Conservation (phyloP, 2,797 vertebrate genomes). For the Mormyrus proboscirostris region DNA sequence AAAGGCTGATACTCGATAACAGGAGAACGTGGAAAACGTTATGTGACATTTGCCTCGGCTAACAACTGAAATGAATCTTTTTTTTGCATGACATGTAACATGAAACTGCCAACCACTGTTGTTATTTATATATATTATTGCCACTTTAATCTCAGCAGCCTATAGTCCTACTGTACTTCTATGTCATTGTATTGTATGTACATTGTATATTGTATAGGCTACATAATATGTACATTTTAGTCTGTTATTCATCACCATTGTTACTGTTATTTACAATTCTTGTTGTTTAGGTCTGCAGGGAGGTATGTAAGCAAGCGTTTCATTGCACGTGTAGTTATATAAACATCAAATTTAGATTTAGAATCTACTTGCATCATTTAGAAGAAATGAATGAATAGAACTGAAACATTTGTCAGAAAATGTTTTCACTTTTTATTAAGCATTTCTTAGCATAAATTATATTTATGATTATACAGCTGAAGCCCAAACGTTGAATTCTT, state of each 20-base stretch:
- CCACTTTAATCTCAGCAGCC: background rate
- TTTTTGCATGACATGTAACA: background rate
- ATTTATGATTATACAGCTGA: background rate
- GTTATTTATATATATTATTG: background rate
- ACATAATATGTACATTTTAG: background rate
- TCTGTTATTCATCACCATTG: background rate
- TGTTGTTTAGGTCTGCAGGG: background rate
- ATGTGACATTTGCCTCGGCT: background rate
- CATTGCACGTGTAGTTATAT: background rate
- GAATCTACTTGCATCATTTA: background rate
- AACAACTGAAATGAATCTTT: background rate
- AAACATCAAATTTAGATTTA: background rate
- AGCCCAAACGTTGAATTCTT: background rate
- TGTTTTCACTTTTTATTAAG: background rate
- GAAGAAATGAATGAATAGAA: background rate
- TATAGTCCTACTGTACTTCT: background rate
- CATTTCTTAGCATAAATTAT: background rate
- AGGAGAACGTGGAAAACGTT: background rate
- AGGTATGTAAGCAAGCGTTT: background rate
- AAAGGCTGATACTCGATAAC: background rate
- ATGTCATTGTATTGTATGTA: background rate
- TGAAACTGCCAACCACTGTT: background rate
- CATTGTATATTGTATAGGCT: background rate
- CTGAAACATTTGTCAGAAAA: background rate
- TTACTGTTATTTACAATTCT: background rate